phyloP scores from a whole-genome alignment of 2,113 vertebrate species.

The Ciconia stormi region DNA sequence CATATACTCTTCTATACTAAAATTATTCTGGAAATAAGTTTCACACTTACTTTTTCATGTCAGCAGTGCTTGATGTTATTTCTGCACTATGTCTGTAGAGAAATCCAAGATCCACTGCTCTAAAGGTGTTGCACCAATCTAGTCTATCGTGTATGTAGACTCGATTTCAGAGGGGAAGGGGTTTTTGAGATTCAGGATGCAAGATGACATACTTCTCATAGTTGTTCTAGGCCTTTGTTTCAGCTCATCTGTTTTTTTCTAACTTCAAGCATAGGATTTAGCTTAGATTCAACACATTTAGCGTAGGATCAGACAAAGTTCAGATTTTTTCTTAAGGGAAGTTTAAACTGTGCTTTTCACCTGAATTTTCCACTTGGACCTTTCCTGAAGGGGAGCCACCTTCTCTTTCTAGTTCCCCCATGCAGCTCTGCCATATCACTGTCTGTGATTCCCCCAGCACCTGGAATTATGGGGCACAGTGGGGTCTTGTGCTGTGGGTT shows the following conservation, averaged over 20 bases:
- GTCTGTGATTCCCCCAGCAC: not conserved
- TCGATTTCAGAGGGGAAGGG: not conserved
- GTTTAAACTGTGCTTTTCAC: not conserved
- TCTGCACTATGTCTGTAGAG: not conserved
- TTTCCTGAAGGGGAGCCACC: not conserved
- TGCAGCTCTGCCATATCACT: not conserved
- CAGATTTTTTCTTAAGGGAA: not conserved
- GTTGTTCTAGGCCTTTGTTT: not conserved
- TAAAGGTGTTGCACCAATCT: not conserved
- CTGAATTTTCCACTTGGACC: not conserved
- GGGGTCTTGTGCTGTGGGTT: not conserved
- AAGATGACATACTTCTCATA: not conserved
- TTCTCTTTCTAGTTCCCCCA: not conserved
- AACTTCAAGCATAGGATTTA: not conserved
- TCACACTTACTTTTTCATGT: not conserved
- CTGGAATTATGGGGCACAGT: not conserved
- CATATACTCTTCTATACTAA: not conserved
- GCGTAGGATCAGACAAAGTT: not conserved
- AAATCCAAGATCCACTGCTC: not conserved
- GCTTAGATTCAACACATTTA: not conserved
- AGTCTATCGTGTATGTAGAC: not conserved
- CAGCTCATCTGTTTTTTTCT: not conserved
- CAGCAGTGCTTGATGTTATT: not conserved
- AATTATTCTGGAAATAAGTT: not conserved
- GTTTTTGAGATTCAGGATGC: not conserved